phyloP scores from a whole-genome alignment of 2,888 invertebrate genomes.

The Sericinus montela region DNA sequence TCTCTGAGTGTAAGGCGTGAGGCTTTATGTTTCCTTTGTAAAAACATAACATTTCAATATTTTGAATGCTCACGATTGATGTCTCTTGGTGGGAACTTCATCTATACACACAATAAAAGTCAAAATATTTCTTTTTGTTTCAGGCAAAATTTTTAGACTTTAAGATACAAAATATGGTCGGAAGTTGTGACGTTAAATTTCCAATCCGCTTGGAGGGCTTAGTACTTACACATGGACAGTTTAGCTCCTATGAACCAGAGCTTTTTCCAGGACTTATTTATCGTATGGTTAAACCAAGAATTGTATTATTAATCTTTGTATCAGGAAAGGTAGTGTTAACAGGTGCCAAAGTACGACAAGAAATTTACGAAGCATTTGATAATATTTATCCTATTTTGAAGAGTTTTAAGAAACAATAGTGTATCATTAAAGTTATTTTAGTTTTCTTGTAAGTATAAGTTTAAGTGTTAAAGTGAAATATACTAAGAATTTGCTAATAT shows the following conservation, averaged over 20 bases:
- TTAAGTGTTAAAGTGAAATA: too few species aligned
- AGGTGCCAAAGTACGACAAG: constrained; percentile 95
- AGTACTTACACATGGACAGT: constrained; percentile 87
- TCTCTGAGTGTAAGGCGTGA: too few species aligned
- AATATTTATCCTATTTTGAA: constrained; percentile 98
- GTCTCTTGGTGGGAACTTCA: too few species aligned
- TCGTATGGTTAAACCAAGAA: constrained; percentile 97
- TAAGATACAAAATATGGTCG: constrained; percentile 90
- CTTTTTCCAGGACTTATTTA: constrained; percentile 99
- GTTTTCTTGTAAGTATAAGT: constrained; percentile 1
- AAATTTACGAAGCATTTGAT: constrained; percentile 96
- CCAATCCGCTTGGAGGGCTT: constrained; percentile 87
- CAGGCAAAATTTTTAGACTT: constrained; percentile 90
- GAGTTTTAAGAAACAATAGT: constrained; percentile 94
- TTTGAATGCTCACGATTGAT: too few species aligned
- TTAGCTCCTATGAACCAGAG: constrained; percentile 96
- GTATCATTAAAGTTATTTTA: neutral
- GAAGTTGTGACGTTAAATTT: constrained; percentile 88
- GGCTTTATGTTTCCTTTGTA: too few species aligned
- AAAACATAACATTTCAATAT: too few species aligned
- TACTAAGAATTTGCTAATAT: too few species aligned
- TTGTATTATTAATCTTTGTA: constrained; percentile 98
- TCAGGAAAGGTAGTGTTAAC: constrained; percentile 99
- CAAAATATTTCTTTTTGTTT: constrained; percentile 31
- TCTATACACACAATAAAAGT: too few species aligned